Evolutionary conservation across 1,140 invertebrate species (phyloP).

Genomic region (Danaus plexippus): DNA sequence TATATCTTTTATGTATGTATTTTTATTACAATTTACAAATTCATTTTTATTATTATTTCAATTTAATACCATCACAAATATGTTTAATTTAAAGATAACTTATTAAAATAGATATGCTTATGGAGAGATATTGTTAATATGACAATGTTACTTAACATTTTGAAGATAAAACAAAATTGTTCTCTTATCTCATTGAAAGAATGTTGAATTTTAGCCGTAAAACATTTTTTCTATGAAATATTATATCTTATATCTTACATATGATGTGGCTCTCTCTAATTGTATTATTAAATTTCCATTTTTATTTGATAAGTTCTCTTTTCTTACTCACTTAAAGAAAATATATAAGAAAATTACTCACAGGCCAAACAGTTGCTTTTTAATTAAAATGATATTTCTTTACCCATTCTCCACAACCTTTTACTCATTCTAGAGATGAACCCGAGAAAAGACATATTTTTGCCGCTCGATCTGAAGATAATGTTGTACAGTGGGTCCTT

Average conservation of each 20-base stretch:
- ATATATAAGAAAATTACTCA: too few species aligned
- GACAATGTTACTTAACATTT: not conserved
- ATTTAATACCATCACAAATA: slow-evolving; percentile 4
- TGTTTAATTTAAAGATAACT: slow-evolving; percentile 2
- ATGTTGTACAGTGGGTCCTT: slow-evolving; percentile 75
- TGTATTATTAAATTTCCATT: too few species aligned
- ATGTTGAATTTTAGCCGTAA: too few species aligned
- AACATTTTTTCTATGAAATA: too few species aligned
- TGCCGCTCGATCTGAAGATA: slow-evolving; percentile 75
- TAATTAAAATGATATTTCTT: too few species aligned
- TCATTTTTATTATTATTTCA: slow-evolving; percentile 6
- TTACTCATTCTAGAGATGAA: slow-evolving; percentile 72
- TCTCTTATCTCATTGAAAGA: too few species aligned
- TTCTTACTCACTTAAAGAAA: too few species aligned
- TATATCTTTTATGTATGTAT: slow-evolving; percentile 73
- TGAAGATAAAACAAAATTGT: too few species aligned
- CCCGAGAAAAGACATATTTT: slow-evolving; percentile 77
- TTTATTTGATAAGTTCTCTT: too few species aligned
- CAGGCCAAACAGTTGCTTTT: too few species aligned
- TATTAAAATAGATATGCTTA: not conserved
- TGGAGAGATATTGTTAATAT: not conserved
- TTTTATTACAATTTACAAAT: not conserved
- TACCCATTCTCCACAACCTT: not conserved
- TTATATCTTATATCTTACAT: too few species aligned
- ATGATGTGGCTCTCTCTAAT: too few species aligned